Evolutionary conservation across 2,113 vertebrate species (phyloP).

Genomic region (Grantiella picta): DNA sequence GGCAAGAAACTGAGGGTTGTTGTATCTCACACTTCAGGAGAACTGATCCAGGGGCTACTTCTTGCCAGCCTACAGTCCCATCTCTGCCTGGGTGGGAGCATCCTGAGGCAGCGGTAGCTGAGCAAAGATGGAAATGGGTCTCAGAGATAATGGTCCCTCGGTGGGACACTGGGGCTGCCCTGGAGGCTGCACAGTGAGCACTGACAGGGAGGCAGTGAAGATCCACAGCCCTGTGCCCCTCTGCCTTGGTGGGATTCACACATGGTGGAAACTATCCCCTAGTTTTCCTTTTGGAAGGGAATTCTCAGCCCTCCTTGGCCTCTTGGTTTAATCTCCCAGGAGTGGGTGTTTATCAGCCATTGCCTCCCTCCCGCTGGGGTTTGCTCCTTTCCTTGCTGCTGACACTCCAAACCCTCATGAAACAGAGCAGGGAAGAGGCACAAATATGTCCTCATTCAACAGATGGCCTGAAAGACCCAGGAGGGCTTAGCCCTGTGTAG

Average conservation of each 20-base stretch:
- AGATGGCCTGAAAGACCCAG: neutral
- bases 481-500: neutral
- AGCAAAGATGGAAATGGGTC: neutral
- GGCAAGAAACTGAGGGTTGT: neutral
- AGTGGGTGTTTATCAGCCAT: neutral
- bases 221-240: neutral
- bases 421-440: neutral
- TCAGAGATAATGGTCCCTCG: neutral
- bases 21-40: neutral
- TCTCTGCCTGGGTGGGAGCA: neutral
- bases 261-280: accelerated
- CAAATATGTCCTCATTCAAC: neutral
- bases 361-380: neutral
- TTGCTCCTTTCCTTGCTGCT: neutral
- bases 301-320: neutral
- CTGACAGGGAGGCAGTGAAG: neutral
- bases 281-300: neutral
- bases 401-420: neutral
- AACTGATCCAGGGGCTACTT: neutral
- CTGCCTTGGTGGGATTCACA: neutral
- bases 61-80: neutral
- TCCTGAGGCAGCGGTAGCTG: neutral
- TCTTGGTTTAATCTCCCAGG: neutral
- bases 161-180: neutral
- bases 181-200: accelerated